Conservation (phyloP, 2,113 vertebrate genomes). For the Gallinago undulata region DNA sequence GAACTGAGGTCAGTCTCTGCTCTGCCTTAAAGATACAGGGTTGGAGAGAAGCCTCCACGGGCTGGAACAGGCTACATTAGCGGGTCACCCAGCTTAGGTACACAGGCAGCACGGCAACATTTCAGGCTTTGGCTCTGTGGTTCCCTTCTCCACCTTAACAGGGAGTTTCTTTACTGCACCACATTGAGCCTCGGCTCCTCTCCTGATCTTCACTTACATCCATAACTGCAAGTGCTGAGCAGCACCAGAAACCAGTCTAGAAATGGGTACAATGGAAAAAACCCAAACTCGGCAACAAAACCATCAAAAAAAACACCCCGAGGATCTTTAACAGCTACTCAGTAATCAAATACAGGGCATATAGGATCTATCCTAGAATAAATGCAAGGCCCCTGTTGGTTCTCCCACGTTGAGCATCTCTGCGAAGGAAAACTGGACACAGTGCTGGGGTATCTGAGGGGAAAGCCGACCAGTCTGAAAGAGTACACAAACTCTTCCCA, state of each 20-base stretch:
- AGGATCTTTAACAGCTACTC: neutral
- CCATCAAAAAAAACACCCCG: neutral
- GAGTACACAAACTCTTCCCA: neutral
- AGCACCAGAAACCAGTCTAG: neutral
- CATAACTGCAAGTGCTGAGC: neutral
- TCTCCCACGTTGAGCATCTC: neutral
- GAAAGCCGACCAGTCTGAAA: neutral
- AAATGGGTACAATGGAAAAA: neutral
- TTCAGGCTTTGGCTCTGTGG: neutral
- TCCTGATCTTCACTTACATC: neutral
- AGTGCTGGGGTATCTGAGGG: neutral
- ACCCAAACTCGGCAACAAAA: neutral
- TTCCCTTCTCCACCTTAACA: neutral
- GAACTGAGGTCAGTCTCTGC: neutral
- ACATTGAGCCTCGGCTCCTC: rapidly evolving
- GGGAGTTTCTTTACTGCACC: neutral
- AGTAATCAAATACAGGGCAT: neutral
- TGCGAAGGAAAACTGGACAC: neutral
- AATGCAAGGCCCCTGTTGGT: neutral
- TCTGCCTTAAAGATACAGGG: neutral
- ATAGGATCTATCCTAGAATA: neutral
- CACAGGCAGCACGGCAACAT: neutral
- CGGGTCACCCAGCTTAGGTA: neutral
- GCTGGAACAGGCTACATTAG: neutral
- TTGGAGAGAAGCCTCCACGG: neutral